Evolutionary conservation across 2,113 vertebrate genomes (phyloP), one percentile per base, ranked within the genome.

Genomic region (Bostrychus sinensis): DNA sequence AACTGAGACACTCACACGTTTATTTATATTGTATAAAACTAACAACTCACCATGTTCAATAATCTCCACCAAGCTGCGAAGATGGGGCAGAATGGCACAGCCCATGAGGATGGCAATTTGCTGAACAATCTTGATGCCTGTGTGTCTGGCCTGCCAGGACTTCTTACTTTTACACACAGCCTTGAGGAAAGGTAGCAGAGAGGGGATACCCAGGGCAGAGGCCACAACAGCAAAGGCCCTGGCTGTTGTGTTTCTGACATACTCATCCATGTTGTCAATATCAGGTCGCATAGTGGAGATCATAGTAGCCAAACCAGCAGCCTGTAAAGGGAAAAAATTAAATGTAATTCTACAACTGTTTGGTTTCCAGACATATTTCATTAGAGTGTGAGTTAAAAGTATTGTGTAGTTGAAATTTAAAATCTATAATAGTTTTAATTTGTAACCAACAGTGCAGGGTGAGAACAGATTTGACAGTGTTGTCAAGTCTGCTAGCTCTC

Each of bases 51-150:
- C 96, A 43, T 98, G 97, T 66, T 99, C 97, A 45, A 99, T 99
- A 56, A 99, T 99, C 92, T 99, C 97, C 89, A 99, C 97, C 92
- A 99, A 90, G 88, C 97, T 98, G 78, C 97, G 94, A 17, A 99
- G 94, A 80, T 99, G 97, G 67, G 97, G 97, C 85, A 99, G 84
- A 77, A 99, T 99, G 56, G 97, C 97, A 66, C 97, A 99, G 72
- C 97, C 97, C 97, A 99, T 99, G 22, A 99, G 95, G 89, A 99
- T 99, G 75, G 97, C 97, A 50, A 99, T 99, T 88, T 99, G 97
- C 89, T 99, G 97, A 3, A 99, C 97, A 32, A 99, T 99, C 90
- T 99, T 99, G 89, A 99, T 99, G 80, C 97, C 97, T 0, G 97
- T 99, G 81, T 99, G 97, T 1, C 97, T 90, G 0, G 97, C 97